Percentiles rank a stretch among this genome's conserved stretches.
phyloP scores from a whole-genome alignment of 2,113 vertebrate genomes.

The Leiothrix lutea region DNA sequence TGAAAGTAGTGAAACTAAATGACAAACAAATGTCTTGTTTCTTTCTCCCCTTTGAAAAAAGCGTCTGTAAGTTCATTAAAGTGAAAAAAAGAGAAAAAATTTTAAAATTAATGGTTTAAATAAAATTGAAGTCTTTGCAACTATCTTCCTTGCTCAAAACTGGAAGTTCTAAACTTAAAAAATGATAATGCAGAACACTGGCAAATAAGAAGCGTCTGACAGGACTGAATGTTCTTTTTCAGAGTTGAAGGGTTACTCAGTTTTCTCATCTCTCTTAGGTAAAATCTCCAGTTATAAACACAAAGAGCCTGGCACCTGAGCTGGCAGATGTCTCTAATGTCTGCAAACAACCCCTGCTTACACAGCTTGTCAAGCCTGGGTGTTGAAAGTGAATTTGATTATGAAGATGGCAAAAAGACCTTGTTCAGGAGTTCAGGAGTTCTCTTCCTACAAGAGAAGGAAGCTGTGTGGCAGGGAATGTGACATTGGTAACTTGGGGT shows the following conservation, averaged over 20 bases:
- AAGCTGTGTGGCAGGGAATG: not conserved
- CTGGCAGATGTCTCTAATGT: not conserved
- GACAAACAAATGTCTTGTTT: not conserved
- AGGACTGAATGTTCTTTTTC: not conserved
- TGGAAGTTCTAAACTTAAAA: not conserved
- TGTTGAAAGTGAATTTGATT: not conserved
- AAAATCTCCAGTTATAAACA: not conserved
- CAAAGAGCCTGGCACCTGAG: not conserved
- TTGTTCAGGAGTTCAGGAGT: not conserved
- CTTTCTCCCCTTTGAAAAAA: not conserved
- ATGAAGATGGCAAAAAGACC: not conserved
- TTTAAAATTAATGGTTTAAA: not conserved
- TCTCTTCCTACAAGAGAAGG: not conserved
- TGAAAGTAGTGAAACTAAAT: not conserved
- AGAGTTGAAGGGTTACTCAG: not conserved
- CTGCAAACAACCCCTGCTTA: not conserved
- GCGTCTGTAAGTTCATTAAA: not conserved
- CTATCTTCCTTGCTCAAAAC: not conserved
- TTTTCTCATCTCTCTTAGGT: not conserved
- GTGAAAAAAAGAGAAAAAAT: not conserved
- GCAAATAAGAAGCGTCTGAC: not conserved
- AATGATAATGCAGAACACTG: not conserved
- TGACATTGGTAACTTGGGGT: not conserved
- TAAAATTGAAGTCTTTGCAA: not conserved
- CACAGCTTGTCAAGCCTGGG: not conserved